phyloP scores from a whole-genome alignment of 1,140 invertebrate species.

The Zaprionus nigranus region DNA sequence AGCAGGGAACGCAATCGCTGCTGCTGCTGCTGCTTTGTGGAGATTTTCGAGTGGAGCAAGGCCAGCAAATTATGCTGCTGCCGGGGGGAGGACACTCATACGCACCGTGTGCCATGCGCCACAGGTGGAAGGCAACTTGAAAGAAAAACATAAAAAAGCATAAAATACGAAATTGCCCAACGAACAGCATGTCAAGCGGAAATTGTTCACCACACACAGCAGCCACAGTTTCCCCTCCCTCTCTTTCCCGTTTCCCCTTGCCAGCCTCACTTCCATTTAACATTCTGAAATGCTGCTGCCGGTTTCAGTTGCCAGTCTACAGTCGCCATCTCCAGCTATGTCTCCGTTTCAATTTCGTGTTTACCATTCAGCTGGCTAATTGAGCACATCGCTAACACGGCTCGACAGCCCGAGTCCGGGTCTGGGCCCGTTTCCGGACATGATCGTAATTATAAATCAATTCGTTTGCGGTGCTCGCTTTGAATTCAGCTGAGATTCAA shows the following conservation, averaged over 20 bases:
- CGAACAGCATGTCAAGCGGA: conserved; percentile 56
- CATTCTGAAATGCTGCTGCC: conserved; percentile 29
- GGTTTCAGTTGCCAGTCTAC: conserved; percentile 16
- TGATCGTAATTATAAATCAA: conserved; percentile 76
- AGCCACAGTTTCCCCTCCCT: neutral
- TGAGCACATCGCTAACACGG: conserved; percentile 64
- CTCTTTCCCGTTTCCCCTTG: neutral
- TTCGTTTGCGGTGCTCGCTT: conserved; percentile 60
- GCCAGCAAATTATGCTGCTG: conserved; percentile 32
- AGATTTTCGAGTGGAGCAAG: conserved; percentile 46
- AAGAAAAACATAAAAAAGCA: conserved; percentile 44
- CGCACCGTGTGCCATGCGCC: conserved; percentile 50
- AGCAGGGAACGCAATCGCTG: conserved; percentile 44
- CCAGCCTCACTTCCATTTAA: conserved; percentile 14
- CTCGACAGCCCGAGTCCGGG: conserved; percentile 24
- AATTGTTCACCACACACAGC: conserved; percentile 48
- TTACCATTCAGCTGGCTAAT: conserved; percentile 64
- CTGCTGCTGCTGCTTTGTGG: neutral
- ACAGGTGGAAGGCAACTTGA: conserved; percentile 67
- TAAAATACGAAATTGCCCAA: conserved; percentile 50
- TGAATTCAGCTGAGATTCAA: conserved; percentile 15
- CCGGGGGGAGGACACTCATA: conserved; percentile 48
- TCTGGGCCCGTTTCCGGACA: conserved; percentile 49
- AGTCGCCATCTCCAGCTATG: neutral
- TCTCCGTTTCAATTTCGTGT: conserved; percentile 47